These are phyloP conservation scores for Zaprionus africanus DNA, from an alignment of 1,140 invertebrate species.

Conservation along the genomic window DNA sequence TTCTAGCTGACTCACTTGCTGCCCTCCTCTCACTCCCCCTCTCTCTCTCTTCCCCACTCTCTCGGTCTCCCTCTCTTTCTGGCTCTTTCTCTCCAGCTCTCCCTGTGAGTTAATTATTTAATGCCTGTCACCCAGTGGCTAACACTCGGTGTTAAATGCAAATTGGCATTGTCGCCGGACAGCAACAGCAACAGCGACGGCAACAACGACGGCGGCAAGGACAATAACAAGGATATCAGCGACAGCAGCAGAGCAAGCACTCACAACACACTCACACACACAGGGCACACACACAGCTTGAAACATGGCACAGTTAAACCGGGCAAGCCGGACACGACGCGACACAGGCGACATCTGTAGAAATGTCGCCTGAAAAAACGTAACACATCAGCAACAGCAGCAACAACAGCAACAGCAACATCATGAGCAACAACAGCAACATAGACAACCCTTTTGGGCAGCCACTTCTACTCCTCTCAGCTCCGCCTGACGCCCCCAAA, in stretches of 20 bases:
- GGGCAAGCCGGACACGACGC: slow-evolving; percentile 30
- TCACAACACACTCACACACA: slow-evolving; percentile 18
- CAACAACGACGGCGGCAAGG: slow-evolving; percentile 14
- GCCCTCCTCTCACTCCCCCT: neutral
- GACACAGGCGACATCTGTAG: slow-evolving; percentile 34
- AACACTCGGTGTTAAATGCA: slow-evolving; percentile 74
- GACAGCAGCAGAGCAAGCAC: slow-evolving; percentile 17
- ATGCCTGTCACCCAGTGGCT: slow-evolving; percentile 78
- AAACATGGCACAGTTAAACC: slow-evolving; percentile 42
- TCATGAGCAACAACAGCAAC: slow-evolving; percentile 13
- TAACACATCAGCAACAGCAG: slow-evolving; percentile 3
- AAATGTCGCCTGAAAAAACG: slow-evolving; percentile 23
- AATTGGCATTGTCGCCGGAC: slow-evolving; percentile 65
- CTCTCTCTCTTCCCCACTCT: neutral
- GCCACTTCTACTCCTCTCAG: neutral
- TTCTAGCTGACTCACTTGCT: slow-evolving; percentile 15
- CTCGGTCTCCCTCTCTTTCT: too few relatives aligned
- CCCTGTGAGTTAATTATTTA: slow-evolving; percentile 74
- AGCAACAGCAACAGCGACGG: slow-evolving; percentile 16
- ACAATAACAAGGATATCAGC: slow-evolving; percentile 51
- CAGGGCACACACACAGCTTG: slow-evolving; percentile 25
- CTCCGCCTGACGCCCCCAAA: slow-evolving; percentile 1
- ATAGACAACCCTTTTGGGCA: slow-evolving; percentile 18
- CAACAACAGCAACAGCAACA: slow-evolving; percentile 1
- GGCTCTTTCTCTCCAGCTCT: slow-evolving; percentile 6